Base-by-base conservation (phyloP, 2,888 invertebrate species). In the Notodonta ziczac region DNA sequence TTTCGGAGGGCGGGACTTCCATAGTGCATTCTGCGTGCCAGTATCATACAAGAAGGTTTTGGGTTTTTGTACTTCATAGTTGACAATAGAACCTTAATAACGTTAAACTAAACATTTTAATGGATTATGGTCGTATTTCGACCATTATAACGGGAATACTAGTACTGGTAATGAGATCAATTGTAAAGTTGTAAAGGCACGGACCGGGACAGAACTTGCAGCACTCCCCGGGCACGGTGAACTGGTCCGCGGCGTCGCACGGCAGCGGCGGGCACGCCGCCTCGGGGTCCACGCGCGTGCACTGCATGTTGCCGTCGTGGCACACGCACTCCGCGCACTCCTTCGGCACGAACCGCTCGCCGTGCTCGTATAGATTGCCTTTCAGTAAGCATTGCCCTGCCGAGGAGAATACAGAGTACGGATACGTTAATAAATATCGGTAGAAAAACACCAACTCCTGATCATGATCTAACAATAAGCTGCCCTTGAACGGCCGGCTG, bases 191-290 rank as follows among this genome's bases (percentile, higher is more conserved):
- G 7, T 14, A 24, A 8, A 35, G 53, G 4, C 32, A 53, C 39
- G 32, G n/a, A 97, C 98, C 98, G 93, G 96, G 97, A 89, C 98
- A 98, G 85, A 97, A 97, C 87, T 97, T 97, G 94, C 98, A 98
- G 93, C 98, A 98, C 88, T 97, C 97, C 64, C 97, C 97, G 57
- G 97, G 96, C 66, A 97, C 96, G 76, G 96, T 96, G 87, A 98
- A 96, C 90, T 97, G 97, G 83, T 97, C 95, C 69, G 95, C 94
- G 58, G 94, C 94, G 69, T 97, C 96, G 90, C 98, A 98, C 59
- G 96, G 95, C 75, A 98, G 94, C 77, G 95, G 94, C 57, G 97
- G 97, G 89, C 98, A 98, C 75, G 95, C 95, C 62, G 94, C 95
- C 78, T 96, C 95, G 44, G 96, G 96, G 86, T 97, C 96, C 65